Conservation (phyloP, 2,797 vertebrate species). For the Esox lucius region DNA sequence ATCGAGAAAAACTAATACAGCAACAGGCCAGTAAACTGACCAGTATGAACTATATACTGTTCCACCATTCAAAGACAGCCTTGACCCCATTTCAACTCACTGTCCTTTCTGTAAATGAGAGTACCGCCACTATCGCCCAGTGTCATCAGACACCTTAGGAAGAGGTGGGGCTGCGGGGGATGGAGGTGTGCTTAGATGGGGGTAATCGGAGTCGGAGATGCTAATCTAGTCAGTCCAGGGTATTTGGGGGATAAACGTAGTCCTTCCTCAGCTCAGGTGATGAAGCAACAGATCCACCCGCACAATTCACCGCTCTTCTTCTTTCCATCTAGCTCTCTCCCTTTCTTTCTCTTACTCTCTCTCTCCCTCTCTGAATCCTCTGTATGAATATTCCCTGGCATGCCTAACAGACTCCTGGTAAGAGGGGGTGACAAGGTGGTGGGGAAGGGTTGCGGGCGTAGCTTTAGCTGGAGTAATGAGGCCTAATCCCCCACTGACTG, state of each 20-base stretch:
- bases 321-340: slow-evolving; percentile 2
- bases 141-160: slow-evolving; percentile 79
- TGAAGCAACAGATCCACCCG: slow-evolving; percentile 58
- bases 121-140: slow-evolving; percentile 69
- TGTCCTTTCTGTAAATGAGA: slow-evolving; percentile 63
- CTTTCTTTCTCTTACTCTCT: slow-evolving; percentile 16
- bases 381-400: slow-evolving; percentile 85
- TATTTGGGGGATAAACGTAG: slow-evolving; percentile 81
- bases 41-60: slow-evolving; percentile 45
- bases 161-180: slow-evolving; percentile 42
- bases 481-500: slow-evolving; percentile 93
- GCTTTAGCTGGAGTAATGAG: slow-evolving; percentile 99
- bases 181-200: slow-evolving; percentile 40
- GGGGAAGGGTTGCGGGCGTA: slow-evolving; percentile 84
- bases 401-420: slow-evolving; percentile 78
- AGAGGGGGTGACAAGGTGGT: slow-evolving; percentile 58
- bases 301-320: slow-evolving; percentile 38
- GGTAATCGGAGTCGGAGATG: slow-evolving; percentile 75
- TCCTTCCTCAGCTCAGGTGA: slow-evolving; percentile 69
- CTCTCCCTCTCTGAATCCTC: slow-evolving; percentile 24
- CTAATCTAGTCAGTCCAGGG: slow-evolving; percentile 71
- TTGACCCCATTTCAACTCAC: slow-evolving; percentile 65
- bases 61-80: slow-evolving; percentile 62
- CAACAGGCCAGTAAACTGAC: not conserved
- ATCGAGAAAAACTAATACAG: not conserved